A percentile compares a stretch with the other conserved stretches of the same genome.
These are phyloP conservation scores for Pseudoatta argentina DNA, from an alignment of 1,140 invertebrate species.

Conservation along the genomic window DNA sequence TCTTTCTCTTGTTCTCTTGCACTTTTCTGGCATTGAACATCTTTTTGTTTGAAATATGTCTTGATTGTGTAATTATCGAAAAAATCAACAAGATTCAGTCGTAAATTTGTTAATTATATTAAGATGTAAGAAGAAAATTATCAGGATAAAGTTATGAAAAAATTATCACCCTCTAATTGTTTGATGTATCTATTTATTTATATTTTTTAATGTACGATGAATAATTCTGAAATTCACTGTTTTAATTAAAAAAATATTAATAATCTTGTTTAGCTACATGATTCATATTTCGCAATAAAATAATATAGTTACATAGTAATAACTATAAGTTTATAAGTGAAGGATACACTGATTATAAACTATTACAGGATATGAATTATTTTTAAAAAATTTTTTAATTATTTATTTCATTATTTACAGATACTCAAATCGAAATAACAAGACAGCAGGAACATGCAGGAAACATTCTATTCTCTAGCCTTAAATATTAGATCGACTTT, in stretches of 20 bases:
- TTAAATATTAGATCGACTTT: background rate
- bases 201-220: background rate
- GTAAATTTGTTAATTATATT: background rate
- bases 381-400: background rate
- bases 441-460: background rate
- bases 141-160: background rate
- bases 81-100: background rate
- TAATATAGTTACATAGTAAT: background rate
- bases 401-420: background rate
- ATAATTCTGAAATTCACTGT: background rate
- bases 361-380: background rate
- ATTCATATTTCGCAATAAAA: background rate
- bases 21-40: background rate
- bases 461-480: background rate
- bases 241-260: background rate
- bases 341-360: background rate
- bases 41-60: background rate
- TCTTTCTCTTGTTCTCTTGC: conserved; percentile 23
- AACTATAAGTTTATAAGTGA: background rate
- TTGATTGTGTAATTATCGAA: background rate
- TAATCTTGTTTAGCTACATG: background rate
- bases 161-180: background rate
- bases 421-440: background rate
- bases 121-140: background rate
- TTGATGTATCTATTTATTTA: background rate